A percentile compares a stretch with the other conserved stretches of the same genome.
Evolutionary conservation across 2,888 invertebrate genomes (phyloP).

Genomic region (Athripsodes cinereus): DNA sequence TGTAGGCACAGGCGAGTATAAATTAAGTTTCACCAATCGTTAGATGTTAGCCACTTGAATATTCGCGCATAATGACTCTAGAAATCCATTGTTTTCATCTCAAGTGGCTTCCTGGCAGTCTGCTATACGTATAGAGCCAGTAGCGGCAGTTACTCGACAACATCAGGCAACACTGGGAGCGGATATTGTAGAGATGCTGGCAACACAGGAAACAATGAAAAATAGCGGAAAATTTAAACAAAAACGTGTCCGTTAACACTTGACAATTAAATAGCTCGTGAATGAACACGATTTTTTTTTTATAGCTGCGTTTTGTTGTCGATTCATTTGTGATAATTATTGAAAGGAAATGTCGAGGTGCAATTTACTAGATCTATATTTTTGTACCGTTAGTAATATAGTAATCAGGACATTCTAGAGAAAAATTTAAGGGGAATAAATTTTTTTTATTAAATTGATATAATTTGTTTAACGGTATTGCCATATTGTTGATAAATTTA

Average conservation of each 20-base stretch:
- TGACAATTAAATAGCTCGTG: slow-evolving; percentile 19
- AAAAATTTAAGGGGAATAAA: no score
- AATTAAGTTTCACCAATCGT: neutral
- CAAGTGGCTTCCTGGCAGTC: neutral
- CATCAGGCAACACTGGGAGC: neutral
- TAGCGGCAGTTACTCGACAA: no score
- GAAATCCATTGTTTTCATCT: neutral
- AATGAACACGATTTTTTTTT: slow-evolving; percentile 7
- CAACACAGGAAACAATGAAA: slow-evolving; percentile 1
- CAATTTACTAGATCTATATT: no score
- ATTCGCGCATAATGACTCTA: slow-evolving; percentile 5
- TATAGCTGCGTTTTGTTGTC: neutral
- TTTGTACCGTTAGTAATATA: no score
- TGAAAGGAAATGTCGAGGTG: no score
- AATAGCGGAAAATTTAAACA: slow-evolving; percentile 17
- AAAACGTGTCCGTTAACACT: slow-evolving; percentile 26
- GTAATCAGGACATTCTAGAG: no score
- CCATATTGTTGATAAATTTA: no score
- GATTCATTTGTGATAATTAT: no score
- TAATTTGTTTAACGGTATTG: no score
- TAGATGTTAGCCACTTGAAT: slow-evolving; percentile 1
- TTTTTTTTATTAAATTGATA: no score
- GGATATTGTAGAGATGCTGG: neutral
- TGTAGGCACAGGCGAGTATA: no score
- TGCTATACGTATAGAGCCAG: no score